Conservation (phyloP, 2,797 vertebrate genomes). For the Brachymystax lenok region DNA sequence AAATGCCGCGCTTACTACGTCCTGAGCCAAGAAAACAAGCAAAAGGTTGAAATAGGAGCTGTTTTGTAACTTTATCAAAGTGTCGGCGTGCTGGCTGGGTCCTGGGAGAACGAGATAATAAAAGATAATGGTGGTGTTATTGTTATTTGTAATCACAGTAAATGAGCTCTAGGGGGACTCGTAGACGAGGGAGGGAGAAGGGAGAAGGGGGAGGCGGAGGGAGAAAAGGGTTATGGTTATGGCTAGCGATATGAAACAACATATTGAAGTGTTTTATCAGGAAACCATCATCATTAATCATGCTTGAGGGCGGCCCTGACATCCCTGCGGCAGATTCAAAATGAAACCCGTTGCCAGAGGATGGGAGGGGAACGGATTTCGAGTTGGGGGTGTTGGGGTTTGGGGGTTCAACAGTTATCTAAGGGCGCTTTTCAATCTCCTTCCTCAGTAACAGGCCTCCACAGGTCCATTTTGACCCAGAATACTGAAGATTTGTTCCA, state of each 20-base stretch:
- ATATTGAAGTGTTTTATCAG: constrained; percentile 34
- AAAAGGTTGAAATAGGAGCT: constrained; percentile 48
- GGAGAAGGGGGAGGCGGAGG: constrained; percentile 1
- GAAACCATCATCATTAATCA: constrained; percentile 35
- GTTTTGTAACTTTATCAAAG: constrained; percentile 61
- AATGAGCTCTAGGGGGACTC: constrained; percentile 57
- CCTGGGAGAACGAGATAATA: constrained; percentile 62
- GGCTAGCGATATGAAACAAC: constrained; percentile 29
- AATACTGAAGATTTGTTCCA: no score
- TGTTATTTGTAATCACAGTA: constrained; percentile 70
- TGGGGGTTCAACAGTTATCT: not conserved
- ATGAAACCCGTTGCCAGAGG: not conserved
- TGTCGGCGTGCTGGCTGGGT: constrained; percentile 46
- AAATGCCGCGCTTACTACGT: constrained; percentile 46
- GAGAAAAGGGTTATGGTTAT: constrained; percentile 23
- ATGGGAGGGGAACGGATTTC: not conserved
- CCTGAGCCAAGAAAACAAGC: constrained; percentile 39
- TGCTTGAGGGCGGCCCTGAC: constrained; percentile 27
- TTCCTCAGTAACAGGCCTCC: no score
- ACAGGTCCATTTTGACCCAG: no score
- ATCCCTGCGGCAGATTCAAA: constrained; percentile 17
- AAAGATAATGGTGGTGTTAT: constrained; percentile 70
- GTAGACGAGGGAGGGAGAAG: constrained; percentile 12
- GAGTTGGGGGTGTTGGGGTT: no score
- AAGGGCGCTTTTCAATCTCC: no score